Conservation (phyloP, 2,888 invertebrate species). For the Nemapogon koenigi region DNA sequence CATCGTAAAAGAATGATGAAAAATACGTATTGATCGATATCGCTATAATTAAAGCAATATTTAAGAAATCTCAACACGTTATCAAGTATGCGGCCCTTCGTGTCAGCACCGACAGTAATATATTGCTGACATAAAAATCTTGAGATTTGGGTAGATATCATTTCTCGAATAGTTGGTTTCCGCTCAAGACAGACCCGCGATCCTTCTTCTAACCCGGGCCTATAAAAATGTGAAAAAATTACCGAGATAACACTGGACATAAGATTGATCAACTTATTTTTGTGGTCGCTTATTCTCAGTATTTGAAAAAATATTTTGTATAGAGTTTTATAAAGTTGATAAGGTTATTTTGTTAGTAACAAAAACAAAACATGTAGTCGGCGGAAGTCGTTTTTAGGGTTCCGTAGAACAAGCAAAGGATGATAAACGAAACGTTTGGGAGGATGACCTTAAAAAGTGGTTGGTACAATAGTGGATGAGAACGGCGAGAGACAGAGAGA, state of each 20-base stretch:
- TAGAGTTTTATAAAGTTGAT: not conserved
- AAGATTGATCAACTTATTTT: conserved; percentile 44
- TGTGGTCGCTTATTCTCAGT: conserved; percentile 3
- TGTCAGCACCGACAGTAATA: conserved; percentile 48
- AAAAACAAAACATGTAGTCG: too few relatives aligned
- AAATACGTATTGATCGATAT: conserved; percentile 48
- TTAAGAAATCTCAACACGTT: conserved; percentile 48
- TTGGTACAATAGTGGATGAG: too few relatives aligned
- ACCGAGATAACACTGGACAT: conserved; percentile 35
- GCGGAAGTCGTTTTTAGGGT: too few relatives aligned
- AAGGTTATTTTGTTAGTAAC: not conserved
- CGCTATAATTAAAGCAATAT: conserved; percentile 54
- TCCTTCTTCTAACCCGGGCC: conserved; percentile 30
- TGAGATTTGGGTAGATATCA: conserved; percentile 51
- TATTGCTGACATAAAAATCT: conserved; percentile 56
- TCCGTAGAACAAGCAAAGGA: too few relatives aligned
- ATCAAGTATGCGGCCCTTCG: conserved; percentile 40
- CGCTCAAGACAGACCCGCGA: conserved; percentile 32
- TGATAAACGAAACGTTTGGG: too few relatives aligned
- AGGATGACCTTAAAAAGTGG: too few relatives aligned
- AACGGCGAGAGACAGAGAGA: too few relatives aligned
- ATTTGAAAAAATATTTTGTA: not conserved
- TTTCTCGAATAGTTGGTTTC: conserved; percentile 51
- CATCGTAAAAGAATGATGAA: conserved; percentile 40
- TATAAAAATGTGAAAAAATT: conserved; percentile 51